Evolutionary conservation across 2,888 invertebrate genomes (phyloP).

Genomic region (Netelia virgata): DNA sequence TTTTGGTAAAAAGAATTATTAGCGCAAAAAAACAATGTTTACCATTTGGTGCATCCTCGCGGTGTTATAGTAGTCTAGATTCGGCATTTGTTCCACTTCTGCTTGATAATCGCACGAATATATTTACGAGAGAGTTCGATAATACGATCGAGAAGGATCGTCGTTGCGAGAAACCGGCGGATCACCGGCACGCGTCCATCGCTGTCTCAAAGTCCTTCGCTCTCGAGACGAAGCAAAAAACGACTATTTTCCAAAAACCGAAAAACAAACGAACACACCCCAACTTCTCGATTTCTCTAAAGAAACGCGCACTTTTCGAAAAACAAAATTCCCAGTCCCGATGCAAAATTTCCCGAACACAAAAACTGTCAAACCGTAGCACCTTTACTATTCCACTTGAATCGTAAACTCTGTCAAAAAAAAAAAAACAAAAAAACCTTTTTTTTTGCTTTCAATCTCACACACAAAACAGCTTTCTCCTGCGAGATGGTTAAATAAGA

Average conservation of each 20-base stretch:
- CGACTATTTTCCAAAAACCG: neutral
- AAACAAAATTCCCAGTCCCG: conserved; percentile 13
- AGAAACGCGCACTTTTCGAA: conserved; percentile 25
- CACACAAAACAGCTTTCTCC: conserved; percentile 7
- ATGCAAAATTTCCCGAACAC: neutral
- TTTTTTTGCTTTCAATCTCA: neutral
- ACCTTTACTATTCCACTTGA: conserved; percentile 16
- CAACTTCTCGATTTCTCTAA: neutral
- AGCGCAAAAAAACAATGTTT: conserved; percentile 76
- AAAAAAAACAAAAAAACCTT: neutral
- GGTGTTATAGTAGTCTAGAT: conserved; percentile 84
- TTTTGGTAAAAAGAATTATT: conserved; percentile 11
- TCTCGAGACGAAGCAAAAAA: neutral
- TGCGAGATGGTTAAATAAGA: conserved; percentile 1
- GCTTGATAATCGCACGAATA: conserved; percentile 29
- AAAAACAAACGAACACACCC: neutral
- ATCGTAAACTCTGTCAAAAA: conserved; percentile 31
- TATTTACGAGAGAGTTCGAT: too few species aligned
- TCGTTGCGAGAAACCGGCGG: conserved; percentile 27
- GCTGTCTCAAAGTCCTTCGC: conserved; percentile 27
- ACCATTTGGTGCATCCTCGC: conserved; percentile 85
- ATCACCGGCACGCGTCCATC: conserved; percentile 59
- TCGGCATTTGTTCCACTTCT: conserved; percentile 80
- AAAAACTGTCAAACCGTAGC: conserved; percentile 12
- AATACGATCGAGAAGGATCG: neutral